Evolutionary conservation across 2,888 invertebrate species (phyloP), one percentile per base, ranked within the genome.

Genomic region (Clusia tigrina): DNA sequence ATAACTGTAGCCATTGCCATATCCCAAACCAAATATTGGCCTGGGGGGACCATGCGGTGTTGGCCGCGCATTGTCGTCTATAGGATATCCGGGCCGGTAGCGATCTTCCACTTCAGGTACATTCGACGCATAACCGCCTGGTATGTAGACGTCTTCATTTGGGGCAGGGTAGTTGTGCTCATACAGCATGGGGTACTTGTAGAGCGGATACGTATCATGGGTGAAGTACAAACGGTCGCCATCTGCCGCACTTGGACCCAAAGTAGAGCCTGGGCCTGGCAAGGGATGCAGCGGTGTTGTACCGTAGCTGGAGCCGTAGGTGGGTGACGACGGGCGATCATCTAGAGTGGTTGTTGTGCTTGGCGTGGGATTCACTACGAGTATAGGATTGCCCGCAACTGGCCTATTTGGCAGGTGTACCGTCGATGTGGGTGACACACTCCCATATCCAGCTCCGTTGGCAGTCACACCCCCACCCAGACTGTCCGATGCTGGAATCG

Each of bases 1-100:
- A 66, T 83, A 83, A 42, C 83, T 82, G 15, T 82, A 83, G 1
- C 83, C 83, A 63, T 76, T 83, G 25, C 83, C 83, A 61, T 83
- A 83, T 5, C 82, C 83, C 56, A 80, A 62, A 0, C 78, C 83
- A 58, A 81, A 83, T 1, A 79, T 72, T 0, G 83, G 82, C 5
- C 80, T 73, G 0, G 79, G 77, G 0, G 81, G 80, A 0, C 78
- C 77, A 55, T 78, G 71, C 1, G 73, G 70, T 10, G 76, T 69
- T 9, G 73, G 77, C 2, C 71, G 62, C 2, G 65, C 60, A 17
- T 59, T 56, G 6, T 78, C 76, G 20, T 72, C 74, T 2, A 56
- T 20, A 0, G 67, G 62, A 26, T 76, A 72, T 12, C 74, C 67
- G 1, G 81, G 80, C 1, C 73, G 68, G 60, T 81, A 83, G 18